Percentiles rank a stretch among this genome's conserved stretches.
phyloP scores from a whole-genome alignment of 2,797 vertebrate species.

The Yasuhikotakia modesta region DNA sequence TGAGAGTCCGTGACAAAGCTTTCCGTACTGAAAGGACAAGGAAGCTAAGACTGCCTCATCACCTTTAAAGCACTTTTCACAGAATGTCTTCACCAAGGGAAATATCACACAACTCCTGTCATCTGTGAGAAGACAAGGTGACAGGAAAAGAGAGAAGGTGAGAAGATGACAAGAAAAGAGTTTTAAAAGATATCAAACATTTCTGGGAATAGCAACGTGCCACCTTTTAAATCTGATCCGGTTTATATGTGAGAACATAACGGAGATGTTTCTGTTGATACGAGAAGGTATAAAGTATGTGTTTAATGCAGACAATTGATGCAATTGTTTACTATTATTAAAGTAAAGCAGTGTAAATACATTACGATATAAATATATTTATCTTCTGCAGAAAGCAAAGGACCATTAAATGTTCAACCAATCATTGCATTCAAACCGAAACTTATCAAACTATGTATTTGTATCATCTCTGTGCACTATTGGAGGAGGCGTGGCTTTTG shows the following conservation, averaged over 20 bases:
- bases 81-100: conserved; percentile 91
- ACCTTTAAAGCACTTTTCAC: conserved; percentile 88
- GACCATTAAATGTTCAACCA: too few relatives aligned
- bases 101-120: conserved; percentile 88
- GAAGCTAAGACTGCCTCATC: conserved; percentile 87
- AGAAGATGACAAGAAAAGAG: too few relatives aligned
- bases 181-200: conserved; percentile 21
- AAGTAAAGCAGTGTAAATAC: too few relatives aligned
- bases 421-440: too few relatives aligned
- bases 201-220: conserved; percentile 32
- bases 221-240: conserved; percentile 4
- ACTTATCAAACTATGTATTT: too few relatives aligned
- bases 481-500: too few relatives aligned
- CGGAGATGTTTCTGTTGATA: background rate
- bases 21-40: conserved; percentile 91
- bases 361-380: too few relatives aligned
- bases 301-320: too few relatives aligned
- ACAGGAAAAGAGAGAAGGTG: conserved; percentile 42
- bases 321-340: too few relatives aligned
- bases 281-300: too few relatives aligned
- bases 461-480: too few relatives aligned
- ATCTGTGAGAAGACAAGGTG: conserved; percentile 74
- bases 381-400: too few relatives aligned
- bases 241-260: conserved; percentile 23
- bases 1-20: conserved; percentile 89